A percentile compares a stretch with the other conserved stretches of the same genome.
These are phyloP conservation scores for Andricus quercusramuli DNA, from an alignment of 2,888 invertebrate species.

Conservation along the genomic window DNA sequence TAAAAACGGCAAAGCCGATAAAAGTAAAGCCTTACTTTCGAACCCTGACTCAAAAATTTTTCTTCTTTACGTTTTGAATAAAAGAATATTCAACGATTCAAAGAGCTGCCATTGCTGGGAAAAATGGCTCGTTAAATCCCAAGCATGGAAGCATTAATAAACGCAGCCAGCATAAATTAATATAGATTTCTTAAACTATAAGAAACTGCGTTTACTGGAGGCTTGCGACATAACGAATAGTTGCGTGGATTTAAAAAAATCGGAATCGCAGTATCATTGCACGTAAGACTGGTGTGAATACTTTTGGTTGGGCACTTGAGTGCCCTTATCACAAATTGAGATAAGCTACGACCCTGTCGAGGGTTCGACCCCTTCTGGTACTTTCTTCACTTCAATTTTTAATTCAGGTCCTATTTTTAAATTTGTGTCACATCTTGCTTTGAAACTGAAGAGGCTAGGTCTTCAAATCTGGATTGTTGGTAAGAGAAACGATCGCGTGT, in stretches of 20 bases:
- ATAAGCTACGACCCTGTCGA: not conserved
- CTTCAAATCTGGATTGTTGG: constrained; percentile 55
- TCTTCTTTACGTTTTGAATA: not conserved
- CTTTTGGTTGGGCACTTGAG: constrained; percentile 20
- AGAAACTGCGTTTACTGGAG: constrained; percentile 6
- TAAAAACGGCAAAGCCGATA: not conserved
- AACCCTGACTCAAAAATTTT: not conserved
- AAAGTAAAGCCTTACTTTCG: not conserved
- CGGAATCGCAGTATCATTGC: constrained; percentile 34
- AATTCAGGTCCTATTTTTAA: not conserved
- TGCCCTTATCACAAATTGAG: constrained; percentile 38
- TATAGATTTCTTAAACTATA: not conserved
- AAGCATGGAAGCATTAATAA: constrained; percentile 30
- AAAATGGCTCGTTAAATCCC: constrained; percentile 1
- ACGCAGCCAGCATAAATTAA: constrained; percentile 1
- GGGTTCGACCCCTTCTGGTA: not conserved
- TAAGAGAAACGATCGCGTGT: constrained; percentile 87
- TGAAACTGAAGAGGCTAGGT: not conserved
- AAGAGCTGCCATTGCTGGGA: not conserved
- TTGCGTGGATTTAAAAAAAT: not conserved
- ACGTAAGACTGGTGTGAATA: constrained; percentile 35
- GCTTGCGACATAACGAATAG: constrained; percentile 9
- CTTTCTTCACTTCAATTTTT: not conserved
- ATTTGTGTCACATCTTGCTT: not conserved
- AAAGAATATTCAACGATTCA: not conserved